phyloP scores from a whole-genome alignment of 2,888 invertebrate genomes.

The Ennomos erosarius region DNA sequence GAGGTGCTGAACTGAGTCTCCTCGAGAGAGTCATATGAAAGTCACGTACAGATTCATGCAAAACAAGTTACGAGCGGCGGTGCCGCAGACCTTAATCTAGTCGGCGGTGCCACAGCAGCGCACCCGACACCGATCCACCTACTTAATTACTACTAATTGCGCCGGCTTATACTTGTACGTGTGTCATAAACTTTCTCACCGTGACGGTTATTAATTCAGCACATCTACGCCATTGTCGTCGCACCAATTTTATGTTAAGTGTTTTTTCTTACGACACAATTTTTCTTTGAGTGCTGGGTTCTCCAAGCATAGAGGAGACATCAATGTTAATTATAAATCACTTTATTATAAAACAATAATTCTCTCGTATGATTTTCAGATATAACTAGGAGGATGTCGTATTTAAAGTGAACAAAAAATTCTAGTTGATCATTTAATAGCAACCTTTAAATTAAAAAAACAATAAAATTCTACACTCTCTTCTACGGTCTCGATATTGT shows the following conservation, averaged over 20 bases:
- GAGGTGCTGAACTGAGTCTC: constrained; percentile 74
- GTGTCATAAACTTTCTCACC: constrained; percentile 72
- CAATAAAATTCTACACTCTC: too few species aligned
- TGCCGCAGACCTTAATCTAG: constrained; percentile 77
- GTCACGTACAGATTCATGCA: constrained; percentile 80
- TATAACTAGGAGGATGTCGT: constrained; percentile 47
- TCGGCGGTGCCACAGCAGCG: constrained; percentile 64
- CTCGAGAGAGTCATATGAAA: constrained; percentile 77
- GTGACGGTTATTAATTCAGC: constrained; percentile 63
- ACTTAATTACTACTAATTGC: constrained; percentile 82
- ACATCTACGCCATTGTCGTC: constrained; percentile 48
- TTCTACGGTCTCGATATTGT: constrained; percentile 56
- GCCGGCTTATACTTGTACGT: constrained; percentile 73
- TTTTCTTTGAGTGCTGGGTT: background rate
- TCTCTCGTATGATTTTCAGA: constrained; percentile 32
- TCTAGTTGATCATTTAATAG: constrained; percentile 48
- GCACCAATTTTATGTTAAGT: constrained; percentile 55
- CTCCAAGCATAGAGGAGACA: constrained; percentile 1
- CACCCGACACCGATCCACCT: constrained; percentile 64
- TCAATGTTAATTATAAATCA: background rate
- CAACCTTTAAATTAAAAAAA: too few species aligned
- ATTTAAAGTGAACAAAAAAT: constrained; percentile 54
- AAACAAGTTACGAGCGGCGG: constrained; percentile 76
- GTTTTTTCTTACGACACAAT: constrained; percentile 18
- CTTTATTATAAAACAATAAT: constrained; percentile 28